Base-by-base conservation (phyloP, 2,888 invertebrate genomes). In the Polydrusus cervinus region DNA sequence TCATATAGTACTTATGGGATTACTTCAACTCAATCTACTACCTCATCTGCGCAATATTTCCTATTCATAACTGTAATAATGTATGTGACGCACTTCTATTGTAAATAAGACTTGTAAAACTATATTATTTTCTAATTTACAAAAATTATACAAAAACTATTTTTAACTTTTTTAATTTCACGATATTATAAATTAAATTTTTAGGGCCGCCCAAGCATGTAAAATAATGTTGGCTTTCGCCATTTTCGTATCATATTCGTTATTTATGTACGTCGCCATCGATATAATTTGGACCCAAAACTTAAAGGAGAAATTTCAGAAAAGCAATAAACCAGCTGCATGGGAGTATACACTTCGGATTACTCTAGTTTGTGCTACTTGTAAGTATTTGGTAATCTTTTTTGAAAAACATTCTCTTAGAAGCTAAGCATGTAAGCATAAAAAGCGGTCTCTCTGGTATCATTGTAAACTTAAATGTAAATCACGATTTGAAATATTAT, bases 231-330 rank as follows among this genome's bases (percentile, higher is more conserved):
- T 95, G 57, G 94, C 95, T 0, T 87, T 93, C 77, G 92, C 95
- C 0, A 97, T 99, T 80, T 97, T 93, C 87, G 92, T 98, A 69
- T 95, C 97, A 0, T 98, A 98, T 86, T 94, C 95, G 0, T 89
- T 99, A 43, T 97, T 98, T 83, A 95, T 97, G 87, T 99, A 98
- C 87, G 98, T 99, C 1, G 97, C 98, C 6, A 93, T 97, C 81
- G 95, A 96, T 83, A 96, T 99, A 79, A 89, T 95, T 60, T 97
- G 97, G 96, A 95, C 94, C 82, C 92, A 93, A 72, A 94, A 93
- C 84, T 87, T 94, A 10, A 87, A 88, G 16, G 88, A 89, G 9
- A 89, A 87, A 79, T 87, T 94, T 55, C 90, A 90, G 57, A 90
- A 91, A 83, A 90, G 89, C 85, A 89, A 90, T 7, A 89, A 89